Conservation (phyloP, 2,113 vertebrate genomes). For the Perognathus longimembris region DNA sequence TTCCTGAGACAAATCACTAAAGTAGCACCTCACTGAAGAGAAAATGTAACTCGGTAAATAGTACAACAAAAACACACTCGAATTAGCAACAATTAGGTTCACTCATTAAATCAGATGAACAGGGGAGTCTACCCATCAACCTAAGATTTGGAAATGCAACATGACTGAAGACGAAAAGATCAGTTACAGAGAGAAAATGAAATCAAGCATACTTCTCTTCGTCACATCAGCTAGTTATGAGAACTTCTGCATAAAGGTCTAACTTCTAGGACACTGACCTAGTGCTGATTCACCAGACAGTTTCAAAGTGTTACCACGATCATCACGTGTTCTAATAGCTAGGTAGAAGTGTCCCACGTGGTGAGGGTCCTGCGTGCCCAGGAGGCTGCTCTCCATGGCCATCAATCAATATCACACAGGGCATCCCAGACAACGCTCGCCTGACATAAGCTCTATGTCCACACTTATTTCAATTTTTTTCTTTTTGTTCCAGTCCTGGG, state of each 20-base stretch:
- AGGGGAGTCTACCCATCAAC: background rate
- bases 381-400: background rate
- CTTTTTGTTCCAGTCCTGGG: too few relatives aligned
- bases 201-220: background rate
- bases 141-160: background rate
- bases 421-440: background rate
- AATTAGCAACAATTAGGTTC: background rate
- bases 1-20: background rate
- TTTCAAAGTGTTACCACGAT: background rate
- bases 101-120: background rate
- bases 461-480: background rate
- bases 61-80: background rate
- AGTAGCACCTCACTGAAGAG: background rate
- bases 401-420: background rate
- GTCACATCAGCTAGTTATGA: background rate
- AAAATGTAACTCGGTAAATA: background rate
- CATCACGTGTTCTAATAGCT: background rate
- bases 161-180: background rate
- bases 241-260: background rate
- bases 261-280: conserved; percentile 34
- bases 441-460: background rate
- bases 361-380: background rate
- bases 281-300: background rate
- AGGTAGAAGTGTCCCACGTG: background rate
- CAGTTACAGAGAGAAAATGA: background rate